Evolutionary conservation across 2,797 vertebrate species (phyloP), one percentile per base, ranked within the genome.

Genomic region (Dryobates pubescens): DNA sequence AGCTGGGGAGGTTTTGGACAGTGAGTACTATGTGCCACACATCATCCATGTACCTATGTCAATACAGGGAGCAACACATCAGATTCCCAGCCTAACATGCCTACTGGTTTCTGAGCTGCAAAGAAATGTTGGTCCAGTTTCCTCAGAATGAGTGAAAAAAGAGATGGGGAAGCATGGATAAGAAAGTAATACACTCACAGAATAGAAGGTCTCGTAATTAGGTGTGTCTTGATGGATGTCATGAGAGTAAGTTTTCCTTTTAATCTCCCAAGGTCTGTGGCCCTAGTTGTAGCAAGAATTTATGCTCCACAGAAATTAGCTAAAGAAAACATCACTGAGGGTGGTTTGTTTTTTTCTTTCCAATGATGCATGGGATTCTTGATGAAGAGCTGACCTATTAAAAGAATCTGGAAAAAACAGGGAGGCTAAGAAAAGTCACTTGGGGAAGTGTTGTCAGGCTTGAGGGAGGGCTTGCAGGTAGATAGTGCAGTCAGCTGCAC

Each of bases 11-110:
- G 11, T 41, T 82, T 89, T 76, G 61, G 53, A 32, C 54, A 61
- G 10, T 8, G 38, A 45, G 8, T 36, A 16, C 23, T 18, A 54
- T 26, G 34, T 1, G 0, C 34, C 49, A 36, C 3, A 4, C 47
- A 14, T 24, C 8, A 11, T 2, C 0, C 27, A 45, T 65, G 7
- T 36, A 6, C 17, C 14, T 17, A 22, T 22, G 12, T 73, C 53
- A 41, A 8, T 12, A 12, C 1, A 1, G 29, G 1, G 1, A 43
- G 34, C 77, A 17, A n/a, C 4, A 23, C 5, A 23, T 1, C 5
- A 15, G 2, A 3, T 47, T 86, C 29, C 22, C 17, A 51, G 14
- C 17, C 17, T 36, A 12, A 76, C 0, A 1, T 67, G 20, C 9
- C 17, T 71, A 13, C 24, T 13, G 27, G 11, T 20, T 24, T 63